A percentile compares a stretch with the other conserved stretches of the same genome.
phyloP scores from a whole-genome alignment of 2,888 invertebrate genomes.

The Euphydryas editha region DNA sequence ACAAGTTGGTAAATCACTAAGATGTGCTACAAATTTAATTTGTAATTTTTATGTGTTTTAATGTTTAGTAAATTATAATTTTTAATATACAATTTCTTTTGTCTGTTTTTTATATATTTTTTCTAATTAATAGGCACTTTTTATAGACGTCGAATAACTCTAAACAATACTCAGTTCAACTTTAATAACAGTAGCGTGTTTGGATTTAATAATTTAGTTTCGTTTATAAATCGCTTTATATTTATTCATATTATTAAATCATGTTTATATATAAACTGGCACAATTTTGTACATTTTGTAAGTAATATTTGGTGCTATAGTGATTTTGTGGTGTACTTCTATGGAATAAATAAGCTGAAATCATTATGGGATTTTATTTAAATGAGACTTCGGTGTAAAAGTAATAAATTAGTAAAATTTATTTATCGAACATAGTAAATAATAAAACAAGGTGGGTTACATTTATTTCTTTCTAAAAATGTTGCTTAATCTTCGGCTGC shows the following conservation, averaged over 20 bases:
- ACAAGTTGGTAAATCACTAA: background rate
- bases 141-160: constrained; percentile 4
- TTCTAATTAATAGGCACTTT: background rate
- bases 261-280: constrained; percentile 55
- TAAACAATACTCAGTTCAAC: constrained; percentile 31
- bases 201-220: constrained; percentile 15
- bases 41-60: too few relatives aligned
- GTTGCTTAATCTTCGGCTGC: constrained; percentile 74
- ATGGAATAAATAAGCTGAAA: constrained; percentile 50
- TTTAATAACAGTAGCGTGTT: constrained; percentile 17
- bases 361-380: constrained; percentile 43
- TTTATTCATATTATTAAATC: constrained; percentile 40
- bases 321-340: constrained; percentile 70
- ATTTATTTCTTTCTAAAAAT: constrained; percentile 75
- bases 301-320: constrained; percentile 81
- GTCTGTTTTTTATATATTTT: background rate
- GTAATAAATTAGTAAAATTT: constrained; percentile 45
- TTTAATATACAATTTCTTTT: background rate
- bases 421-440: constrained; percentile 29
- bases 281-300: constrained; percentile 83
- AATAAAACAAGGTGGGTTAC: constrained; percentile 18
- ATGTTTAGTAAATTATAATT: background rate
- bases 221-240: constrained; percentile 33
- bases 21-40: too few relatives aligned
- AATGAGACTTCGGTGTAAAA: constrained; percentile 37